These are phyloP conservation scores for Holothuria leucospilota DNA, from an alignment of 53 echinoderm and acorn worm species.

Conservation along the genomic window DNA sequence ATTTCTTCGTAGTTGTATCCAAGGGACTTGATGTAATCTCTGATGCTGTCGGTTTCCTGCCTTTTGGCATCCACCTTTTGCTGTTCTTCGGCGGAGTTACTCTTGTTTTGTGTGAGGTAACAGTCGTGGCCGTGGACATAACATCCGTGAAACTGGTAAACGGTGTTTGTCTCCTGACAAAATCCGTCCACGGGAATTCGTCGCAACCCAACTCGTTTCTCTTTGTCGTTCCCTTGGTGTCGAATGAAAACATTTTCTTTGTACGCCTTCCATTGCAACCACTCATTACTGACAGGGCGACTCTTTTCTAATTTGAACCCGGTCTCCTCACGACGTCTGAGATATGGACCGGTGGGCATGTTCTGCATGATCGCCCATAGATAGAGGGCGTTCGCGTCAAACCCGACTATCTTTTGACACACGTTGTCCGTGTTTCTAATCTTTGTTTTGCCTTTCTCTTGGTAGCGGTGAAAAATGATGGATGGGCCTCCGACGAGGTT, in stretches of 20 bases:
- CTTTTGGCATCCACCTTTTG: neutral
- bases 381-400: slow-evolving; percentile 40
- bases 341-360: slow-evolving; percentile 55
- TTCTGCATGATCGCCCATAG: neutral
- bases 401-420: no score
- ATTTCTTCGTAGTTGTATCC: slow-evolving; percentile 57
- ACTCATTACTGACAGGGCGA: neutral
- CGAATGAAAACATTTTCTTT: slow-evolving; percentile 28
- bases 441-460: neutral
- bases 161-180: slow-evolving; percentile 52
- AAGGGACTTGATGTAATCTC: neutral
- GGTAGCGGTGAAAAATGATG: slow-evolving; percentile 23
- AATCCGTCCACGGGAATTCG: neutral
- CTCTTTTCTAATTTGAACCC: neutral
- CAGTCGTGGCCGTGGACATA: slow-evolving; percentile 26
- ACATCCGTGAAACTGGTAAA: slow-evolving; percentile 54
- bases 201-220: neutral
- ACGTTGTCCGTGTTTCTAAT: no score
- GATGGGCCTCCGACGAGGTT: slow-evolving; percentile 33
- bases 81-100: slow-evolving; percentile 1
- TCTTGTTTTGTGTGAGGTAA: neutral
- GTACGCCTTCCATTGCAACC: slow-evolving; percentile 11
- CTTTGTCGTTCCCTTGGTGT: slow-evolving; percentile 49
- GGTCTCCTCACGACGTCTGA: slow-evolving; percentile 20
- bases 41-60: neutral